Evolutionary conservation across 37 sponge, comb jelly and placozoan genomes (phyloP).

Genomic region (Amphimedon queenslandica): DNA sequence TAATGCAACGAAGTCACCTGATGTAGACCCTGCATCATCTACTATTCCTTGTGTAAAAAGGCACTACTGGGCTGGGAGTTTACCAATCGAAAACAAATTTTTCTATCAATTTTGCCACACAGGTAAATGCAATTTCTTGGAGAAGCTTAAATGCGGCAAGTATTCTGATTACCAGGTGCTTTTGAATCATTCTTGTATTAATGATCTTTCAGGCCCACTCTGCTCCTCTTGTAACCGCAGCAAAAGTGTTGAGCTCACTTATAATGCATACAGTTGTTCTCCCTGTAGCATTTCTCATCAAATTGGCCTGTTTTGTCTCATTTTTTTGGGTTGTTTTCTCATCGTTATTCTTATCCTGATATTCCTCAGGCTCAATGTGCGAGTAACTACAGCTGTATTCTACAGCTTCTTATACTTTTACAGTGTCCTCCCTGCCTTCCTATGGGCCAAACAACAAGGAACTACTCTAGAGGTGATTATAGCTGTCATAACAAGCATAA

Average conservation of each 20-base stretch:
- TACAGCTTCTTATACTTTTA: conserved; percentile 3
- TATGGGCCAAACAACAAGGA: background rate
- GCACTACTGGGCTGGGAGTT: background rate
- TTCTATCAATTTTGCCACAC: background rate
- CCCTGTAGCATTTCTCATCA: background rate
- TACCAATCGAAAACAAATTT: conserved; percentile 1
- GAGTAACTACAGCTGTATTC: background rate
- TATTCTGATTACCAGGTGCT: background rate
- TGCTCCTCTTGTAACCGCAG: background rate
- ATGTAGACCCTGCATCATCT: too few relatives aligned
- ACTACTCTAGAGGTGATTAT: background rate
- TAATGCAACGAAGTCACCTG: too few relatives aligned
- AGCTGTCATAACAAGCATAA: background rate
- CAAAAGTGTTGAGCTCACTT: background rate
- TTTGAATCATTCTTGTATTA: background rate
- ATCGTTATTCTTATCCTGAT: background rate
- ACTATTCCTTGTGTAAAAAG: background rate
- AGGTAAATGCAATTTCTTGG: background rate
- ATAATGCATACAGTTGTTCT: background rate
- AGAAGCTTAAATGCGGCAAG: background rate
- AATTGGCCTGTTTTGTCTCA: background rate
- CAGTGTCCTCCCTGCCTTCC: conserved; percentile 1
- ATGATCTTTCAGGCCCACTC: conserved; percentile 3
- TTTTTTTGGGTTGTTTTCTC: background rate
- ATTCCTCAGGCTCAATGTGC: background rate